phyloP scores from a whole-genome alignment of 92 coral and sea anemone genomes.

The Porites cylindrica region DNA sequence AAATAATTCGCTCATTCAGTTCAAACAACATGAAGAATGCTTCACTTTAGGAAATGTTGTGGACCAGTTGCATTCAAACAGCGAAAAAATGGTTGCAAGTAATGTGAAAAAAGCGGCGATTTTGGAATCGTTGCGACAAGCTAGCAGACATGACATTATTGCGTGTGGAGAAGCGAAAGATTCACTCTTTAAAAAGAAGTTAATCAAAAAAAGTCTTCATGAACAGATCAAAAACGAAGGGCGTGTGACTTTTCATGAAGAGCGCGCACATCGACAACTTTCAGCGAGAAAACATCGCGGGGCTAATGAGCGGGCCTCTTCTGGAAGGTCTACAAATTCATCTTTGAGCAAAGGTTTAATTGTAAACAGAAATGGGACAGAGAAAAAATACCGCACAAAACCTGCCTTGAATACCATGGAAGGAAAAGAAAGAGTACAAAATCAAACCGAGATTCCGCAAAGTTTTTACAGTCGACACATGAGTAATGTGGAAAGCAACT shows the following conservation, averaged over 20 bases:
- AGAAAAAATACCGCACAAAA: neutral
- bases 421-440: neutral
- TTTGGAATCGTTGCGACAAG: constrained; percentile 7
- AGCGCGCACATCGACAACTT: neutral
- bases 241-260: neutral
- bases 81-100: constrained; percentile 15
- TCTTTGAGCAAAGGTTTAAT: neutral
- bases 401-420: neutral
- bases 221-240: constrained; percentile 6
- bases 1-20: neutral
- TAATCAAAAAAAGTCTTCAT: constrained; percentile 21
- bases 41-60: constrained; percentile 31
- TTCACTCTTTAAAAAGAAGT: constrained; percentile 6
- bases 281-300: constrained; percentile 1
- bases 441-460: neutral
- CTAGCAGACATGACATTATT: constrained; percentile 5
- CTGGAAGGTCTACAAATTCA: neutral
- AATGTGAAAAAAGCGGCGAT: constrained; percentile 3
- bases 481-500: constrained; percentile 5
- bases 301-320: neutral
- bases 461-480: constrained; percentile 51
- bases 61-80: constrained; percentile 1
- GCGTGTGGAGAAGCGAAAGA: neutral
- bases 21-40: neutral
- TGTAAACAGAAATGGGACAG: neutral